Evolutionary conservation across 2,888 invertebrate species (phyloP).

Genomic region (Lysandra coridon): DNA sequence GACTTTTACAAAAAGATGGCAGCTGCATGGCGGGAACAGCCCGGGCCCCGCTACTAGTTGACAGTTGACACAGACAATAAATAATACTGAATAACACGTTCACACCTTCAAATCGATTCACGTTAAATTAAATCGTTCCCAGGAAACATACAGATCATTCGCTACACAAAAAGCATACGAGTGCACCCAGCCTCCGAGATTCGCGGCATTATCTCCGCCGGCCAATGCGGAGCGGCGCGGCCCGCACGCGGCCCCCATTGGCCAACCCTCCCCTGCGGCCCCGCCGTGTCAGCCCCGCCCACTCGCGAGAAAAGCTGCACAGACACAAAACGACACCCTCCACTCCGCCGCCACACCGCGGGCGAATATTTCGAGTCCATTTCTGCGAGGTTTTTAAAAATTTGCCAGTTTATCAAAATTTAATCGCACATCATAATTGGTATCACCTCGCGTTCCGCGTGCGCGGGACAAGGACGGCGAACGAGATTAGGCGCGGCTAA

Average conservation of each 20-base stretch:
- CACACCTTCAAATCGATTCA: slow-evolving; percentile 71
- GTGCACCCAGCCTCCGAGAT: slow-evolving; percentile 75
- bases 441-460: slow-evolving; percentile 36
- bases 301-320: slow-evolving; percentile 62
- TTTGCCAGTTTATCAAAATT: slow-evolving; percentile 47
- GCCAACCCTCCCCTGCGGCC: slow-evolving; percentile 55
- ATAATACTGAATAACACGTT: slow-evolving; percentile 53
- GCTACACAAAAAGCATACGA: slow-evolving; percentile 67
- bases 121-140: slow-evolving; percentile 29
- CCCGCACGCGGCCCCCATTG: slow-evolving; percentile 52
- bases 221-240: slow-evolving; percentile 64
- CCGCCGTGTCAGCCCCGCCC: slow-evolving; percentile 79
- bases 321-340: slow-evolving; percentile 59
- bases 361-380: slow-evolving; percentile 50
- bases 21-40: slow-evolving; percentile 34
- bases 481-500: slow-evolving; percentile 66
- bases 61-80: slow-evolving; percentile 43
- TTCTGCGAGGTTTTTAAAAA: slow-evolving; percentile 53
- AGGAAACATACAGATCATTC: slow-evolving; percentile 35
- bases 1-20: slow-evolving; percentile 24
- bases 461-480: slow-evolving; percentile 59
- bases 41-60: slow-evolving; percentile 40
- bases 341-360: slow-evolving; percentile 55
- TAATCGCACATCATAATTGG: slow-evolving; percentile 52
- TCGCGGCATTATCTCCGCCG: slow-evolving; percentile 73